Evolutionary conservation across 1,140 invertebrate species (phyloP).

Genomic region (Solen grandis): DNA sequence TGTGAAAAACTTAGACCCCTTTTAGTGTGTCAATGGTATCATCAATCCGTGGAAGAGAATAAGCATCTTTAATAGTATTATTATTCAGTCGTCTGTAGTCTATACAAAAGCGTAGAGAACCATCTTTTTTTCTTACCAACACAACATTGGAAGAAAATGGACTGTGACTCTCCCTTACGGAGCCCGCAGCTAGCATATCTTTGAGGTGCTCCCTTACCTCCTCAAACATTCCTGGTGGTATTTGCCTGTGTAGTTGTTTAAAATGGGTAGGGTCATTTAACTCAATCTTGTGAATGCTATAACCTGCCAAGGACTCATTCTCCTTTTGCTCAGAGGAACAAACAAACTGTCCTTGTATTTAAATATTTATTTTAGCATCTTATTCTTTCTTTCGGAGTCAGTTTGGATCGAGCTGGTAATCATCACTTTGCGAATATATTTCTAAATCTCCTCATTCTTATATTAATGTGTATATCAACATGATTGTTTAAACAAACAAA

Average conservation of each 20-base stretch:
- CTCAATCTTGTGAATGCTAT: slow-evolving; percentile 39
- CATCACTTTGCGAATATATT: too few relatives aligned
- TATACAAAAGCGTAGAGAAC: background rate
- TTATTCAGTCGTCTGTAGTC: slow-evolving; percentile 80
- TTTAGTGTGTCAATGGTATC: slow-evolving; percentile 78
- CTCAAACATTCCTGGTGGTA: slow-evolving; percentile 77
- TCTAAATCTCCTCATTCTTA: too few relatives aligned
- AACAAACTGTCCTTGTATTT: too few relatives aligned
- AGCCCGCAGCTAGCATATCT: slow-evolving; percentile 30
- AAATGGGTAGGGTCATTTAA: slow-evolving; percentile 26
- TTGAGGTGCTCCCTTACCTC: slow-evolving; percentile 16
- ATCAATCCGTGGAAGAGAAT: slow-evolving; percentile 82
- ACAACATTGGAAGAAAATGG: slow-evolving; percentile 25
- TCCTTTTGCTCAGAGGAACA: too few relatives aligned
- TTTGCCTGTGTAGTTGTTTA: slow-evolving; percentile 49
- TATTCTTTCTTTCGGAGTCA: too few relatives aligned
- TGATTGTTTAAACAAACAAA: too few relatives aligned
- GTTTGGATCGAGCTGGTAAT: too few relatives aligned
- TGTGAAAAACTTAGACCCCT: slow-evolving; percentile 78
- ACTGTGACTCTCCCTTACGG: slow-evolving; percentile 5
- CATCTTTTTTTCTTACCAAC: slow-evolving; percentile 28
- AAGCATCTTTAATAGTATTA: slow-evolving; percentile 80
- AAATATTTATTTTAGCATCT: too few relatives aligned
- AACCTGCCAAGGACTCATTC: too few relatives aligned
- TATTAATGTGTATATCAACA: too few relatives aligned